A percentile compares a stretch with the other conserved stretches of the same genome.
Evolutionary conservation across 2,797 vertebrate species (phyloP).

Genomic region (Pogoniulus pusillus): DNA sequence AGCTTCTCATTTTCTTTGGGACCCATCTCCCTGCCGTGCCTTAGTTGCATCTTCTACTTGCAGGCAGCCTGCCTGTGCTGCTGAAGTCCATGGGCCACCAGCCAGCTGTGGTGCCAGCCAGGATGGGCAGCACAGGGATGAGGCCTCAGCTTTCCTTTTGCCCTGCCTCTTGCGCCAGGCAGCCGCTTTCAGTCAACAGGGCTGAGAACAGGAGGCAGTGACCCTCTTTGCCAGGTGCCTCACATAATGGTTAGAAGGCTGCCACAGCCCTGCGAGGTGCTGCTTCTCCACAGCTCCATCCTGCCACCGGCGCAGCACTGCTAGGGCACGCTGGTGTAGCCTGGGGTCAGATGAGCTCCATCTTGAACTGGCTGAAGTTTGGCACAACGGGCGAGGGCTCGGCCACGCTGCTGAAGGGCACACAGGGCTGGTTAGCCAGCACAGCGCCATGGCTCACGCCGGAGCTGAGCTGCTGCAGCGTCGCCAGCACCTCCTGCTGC

Average conservation of each 20-base stretch:
- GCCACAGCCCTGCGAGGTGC: not conserved
- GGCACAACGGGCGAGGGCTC: conserved; percentile 39
- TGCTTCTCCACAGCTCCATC: not conserved
- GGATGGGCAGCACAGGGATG: not conserved
- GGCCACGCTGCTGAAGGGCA: conserved; percentile 24
- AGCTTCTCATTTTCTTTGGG: not conserved
- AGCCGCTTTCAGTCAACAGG: not conserved
- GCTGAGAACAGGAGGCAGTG: not conserved
- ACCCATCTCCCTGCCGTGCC: not conserved
- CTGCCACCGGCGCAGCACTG: not conserved
- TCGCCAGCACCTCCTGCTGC: conserved; percentile 86
- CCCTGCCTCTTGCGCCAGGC: not conserved
- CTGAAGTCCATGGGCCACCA: not conserved
- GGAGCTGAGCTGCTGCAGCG: conserved; percentile 80
- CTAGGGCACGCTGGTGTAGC: fast-evolving
- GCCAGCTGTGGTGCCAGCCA: not conserved
- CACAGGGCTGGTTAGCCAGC: conserved; percentile 65
- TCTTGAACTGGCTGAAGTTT: conserved; percentile 84
- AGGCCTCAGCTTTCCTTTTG: not conserved
- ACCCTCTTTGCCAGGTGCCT: not conserved
- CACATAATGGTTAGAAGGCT: not conserved
- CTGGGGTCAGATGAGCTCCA: conserved; percentile 78
- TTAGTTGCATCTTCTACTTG: not conserved
- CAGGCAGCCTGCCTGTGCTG: not conserved
- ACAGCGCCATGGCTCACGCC: conserved; percentile 66